A percentile compares a stretch with the other conserved stretches of the same genome.
Evolutionary conservation across 2,113 vertebrate species (phyloP).

Genomic region (Parotia lawesii): DNA sequence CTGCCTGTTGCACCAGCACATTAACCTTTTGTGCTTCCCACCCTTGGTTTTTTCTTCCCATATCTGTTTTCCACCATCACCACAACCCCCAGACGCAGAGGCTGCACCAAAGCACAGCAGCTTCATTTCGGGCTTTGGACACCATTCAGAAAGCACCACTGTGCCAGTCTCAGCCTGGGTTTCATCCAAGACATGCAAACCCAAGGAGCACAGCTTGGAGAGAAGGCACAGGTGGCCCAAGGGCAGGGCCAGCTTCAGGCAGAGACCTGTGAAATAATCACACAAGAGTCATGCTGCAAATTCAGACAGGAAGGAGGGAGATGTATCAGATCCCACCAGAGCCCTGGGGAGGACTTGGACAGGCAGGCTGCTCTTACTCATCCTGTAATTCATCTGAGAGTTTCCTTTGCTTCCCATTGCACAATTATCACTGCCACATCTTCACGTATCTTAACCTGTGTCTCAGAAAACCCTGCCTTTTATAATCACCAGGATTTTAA

Average conservation of each 20-base stretch:
- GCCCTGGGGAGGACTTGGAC: not conserved
- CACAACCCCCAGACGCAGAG: not conserved
- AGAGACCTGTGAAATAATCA: not conserved
- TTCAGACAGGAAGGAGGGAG: not conserved
- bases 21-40: not conserved
- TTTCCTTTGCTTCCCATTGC: not conserved
- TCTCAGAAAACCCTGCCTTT: not conserved
- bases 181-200: not conserved
- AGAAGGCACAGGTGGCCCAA: not conserved
- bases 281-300: not conserved
- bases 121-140: not conserved
- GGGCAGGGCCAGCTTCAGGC: not conserved
- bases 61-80: not conserved
- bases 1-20: not conserved
- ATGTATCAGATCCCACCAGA: not conserved
- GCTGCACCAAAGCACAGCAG: not conserved
- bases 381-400: not conserved
- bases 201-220: not conserved
- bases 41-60: not conserved
- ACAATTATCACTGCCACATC: not conserved
- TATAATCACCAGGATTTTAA: not conserved
- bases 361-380: not conserved
- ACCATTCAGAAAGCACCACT: not conserved
- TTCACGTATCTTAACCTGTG: not conserved
- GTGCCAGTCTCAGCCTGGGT: not conserved